Evolutionary conservation across 2,113 vertebrate species (phyloP), one percentile per base, ranked within the genome.

Genomic region (Carassius gibelio): DNA sequence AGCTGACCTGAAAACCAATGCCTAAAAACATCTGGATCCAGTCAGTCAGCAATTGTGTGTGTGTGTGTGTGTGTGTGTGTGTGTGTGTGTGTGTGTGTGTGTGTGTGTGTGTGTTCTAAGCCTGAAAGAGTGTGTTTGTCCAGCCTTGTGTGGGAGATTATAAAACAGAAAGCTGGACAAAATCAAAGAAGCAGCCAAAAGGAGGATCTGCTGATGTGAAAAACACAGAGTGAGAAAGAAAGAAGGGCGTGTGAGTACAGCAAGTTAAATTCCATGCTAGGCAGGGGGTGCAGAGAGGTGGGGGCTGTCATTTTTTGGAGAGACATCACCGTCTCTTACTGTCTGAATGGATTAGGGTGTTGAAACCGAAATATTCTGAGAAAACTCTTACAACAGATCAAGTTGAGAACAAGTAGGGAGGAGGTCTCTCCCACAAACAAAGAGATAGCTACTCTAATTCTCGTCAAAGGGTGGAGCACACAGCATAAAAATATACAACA

Each of bases 201-300:
- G 75, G 81, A 75, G 55, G 52, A 52, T 76, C 66, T 88, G 76
- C 69, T 68, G 14, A 21, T 66, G 80, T 34, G 76, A 55, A 77
- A 78, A 52, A 52, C 45, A 45, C 0, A 48, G 45, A 48, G 42
- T 42, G 45, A 48, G 45, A 48, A 11, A 48, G 45, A 52, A 68
- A 66, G 14, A 72, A 36, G 62, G 26, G 61, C 21, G 55, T 85
- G 42, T 79, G 45, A 72, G 45, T 48, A 48, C 10, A 72, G 86
- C 87, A 71, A 77, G 92, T 93, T 80, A 92, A 90, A 94, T 93
- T 94, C 94, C 93, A 85, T 48, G 71, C 59, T 85, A 80, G 11
- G 89, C 89, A 85, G 90, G 90, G 91, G 81, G 86, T 81, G 83
- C n/a, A 62, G 34, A 84, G 86, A 87, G 87, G 89, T 83, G 85